Conservation (phyloP, 2,888 invertebrate species). For the Branchinecta sandiegonensis region DNA sequence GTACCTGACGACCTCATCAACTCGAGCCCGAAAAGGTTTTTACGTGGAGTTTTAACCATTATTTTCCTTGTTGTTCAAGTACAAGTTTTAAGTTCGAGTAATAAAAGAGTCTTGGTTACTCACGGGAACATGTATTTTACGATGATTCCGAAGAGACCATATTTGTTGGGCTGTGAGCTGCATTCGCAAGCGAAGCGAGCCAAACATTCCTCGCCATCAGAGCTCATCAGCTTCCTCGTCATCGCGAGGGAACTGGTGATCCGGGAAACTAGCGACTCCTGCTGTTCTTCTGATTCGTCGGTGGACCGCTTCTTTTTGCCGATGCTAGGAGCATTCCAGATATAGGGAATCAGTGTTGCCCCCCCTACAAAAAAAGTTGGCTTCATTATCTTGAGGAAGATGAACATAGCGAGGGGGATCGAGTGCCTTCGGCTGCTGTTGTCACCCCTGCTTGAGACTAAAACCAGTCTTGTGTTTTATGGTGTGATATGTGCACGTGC, state of each 20-base stretch:
- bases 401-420: too few species aligned
- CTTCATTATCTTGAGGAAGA: neutral
- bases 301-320: neutral
- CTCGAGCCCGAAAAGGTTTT: too few species aligned
- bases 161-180: neutral
- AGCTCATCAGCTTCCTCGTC: neutral
- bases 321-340: conserved; percentile 3
- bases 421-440: too few species aligned
- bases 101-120: neutral
- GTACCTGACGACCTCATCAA: too few species aligned
- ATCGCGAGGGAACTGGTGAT: neutral
- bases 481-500: too few species aligned
- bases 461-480: too few species aligned
- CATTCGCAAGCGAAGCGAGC: conserved; percentile 1
- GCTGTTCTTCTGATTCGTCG: neutral
- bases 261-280: neutral
- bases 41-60: too few species aligned
- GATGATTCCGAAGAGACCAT: neutral
- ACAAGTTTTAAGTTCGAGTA: too few species aligned
- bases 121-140: conserved; percentile 3
- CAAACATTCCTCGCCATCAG: neutral
- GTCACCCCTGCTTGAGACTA: too few species aligned
- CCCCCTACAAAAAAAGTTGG: neutral
- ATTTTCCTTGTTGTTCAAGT: too few species aligned
- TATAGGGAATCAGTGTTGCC: neutral